Percentiles rank a stretch among this genome's conserved stretches.
phyloP scores from a whole-genome alignment of 2,888 invertebrate genomes.

The Thalpophila matura region DNA sequence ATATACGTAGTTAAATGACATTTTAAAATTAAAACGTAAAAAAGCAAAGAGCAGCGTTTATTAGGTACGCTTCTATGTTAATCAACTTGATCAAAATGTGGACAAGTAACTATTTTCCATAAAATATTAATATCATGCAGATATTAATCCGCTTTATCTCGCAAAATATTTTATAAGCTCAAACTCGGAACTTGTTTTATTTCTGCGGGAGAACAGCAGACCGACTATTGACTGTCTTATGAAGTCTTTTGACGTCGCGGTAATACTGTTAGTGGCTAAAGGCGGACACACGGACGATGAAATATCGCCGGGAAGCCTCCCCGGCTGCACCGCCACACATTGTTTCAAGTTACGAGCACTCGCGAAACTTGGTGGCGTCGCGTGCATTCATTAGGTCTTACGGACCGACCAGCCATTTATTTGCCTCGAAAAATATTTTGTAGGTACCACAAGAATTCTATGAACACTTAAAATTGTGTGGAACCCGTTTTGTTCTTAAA shows the following conservation, averaged over 20 bases:
- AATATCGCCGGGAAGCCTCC: constrained; percentile 35
- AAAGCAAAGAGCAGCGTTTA: background rate
- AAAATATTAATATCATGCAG: constrained; percentile 37
- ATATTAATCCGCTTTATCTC: constrained; percentile 6
- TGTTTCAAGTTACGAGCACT: constrained; percentile 52
- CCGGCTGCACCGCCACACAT: constrained; percentile 21
- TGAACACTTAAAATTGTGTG: constrained; percentile 37
- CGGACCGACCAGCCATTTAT: constrained; percentile 10
- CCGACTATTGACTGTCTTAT: constrained; percentile 40
- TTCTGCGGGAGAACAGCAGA: constrained; percentile 10
- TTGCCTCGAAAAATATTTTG: constrained; percentile 35
- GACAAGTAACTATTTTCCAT: constrained; percentile 10
- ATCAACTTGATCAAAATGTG: constrained; percentile 4
- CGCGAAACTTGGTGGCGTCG: constrained; percentile 34
- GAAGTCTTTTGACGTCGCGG: constrained; percentile 55
- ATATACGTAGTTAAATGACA: background rate
- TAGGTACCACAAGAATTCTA: constrained; percentile 17
- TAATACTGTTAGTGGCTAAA: constrained; percentile 62
- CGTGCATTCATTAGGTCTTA: constrained; percentile 32
- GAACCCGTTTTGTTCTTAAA: constrained; percentile 31
- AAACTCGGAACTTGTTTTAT: constrained; percentile 31
- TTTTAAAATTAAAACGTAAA: background rate
- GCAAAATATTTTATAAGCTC: constrained; percentile 27
- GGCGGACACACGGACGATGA: constrained; percentile 48
- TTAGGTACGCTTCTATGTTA: background rate